phyloP scores from a whole-genome alignment of 1,140 invertebrate species.

The Apis mellifera region DNA sequence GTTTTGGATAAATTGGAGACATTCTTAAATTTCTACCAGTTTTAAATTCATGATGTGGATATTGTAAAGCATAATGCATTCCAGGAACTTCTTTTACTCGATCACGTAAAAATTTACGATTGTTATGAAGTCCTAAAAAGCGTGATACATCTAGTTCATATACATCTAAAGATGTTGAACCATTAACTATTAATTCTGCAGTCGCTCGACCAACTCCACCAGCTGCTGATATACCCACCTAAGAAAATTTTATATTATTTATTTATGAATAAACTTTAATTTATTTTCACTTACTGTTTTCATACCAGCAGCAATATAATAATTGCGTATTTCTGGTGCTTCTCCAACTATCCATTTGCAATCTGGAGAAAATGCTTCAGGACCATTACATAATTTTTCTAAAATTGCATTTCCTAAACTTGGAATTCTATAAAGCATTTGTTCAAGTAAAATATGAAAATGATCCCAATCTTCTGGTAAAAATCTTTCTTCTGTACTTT shows the following conservation, averaged over 20 bases:
- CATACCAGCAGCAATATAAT: slow-evolving; percentile 97
- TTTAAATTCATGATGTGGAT: slow-evolving; percentile 93
- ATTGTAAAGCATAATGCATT: slow-evolving; percentile 90
- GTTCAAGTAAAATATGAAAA: slow-evolving; percentile 94
- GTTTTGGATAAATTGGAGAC: slow-evolving; percentile 97
- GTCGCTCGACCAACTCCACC: slow-evolving; percentile 96
- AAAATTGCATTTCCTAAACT: slow-evolving; percentile 86
- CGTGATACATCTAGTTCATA: slow-evolving; percentile 95
- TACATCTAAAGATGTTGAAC: slow-evolving; percentile 91
- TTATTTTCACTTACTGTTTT: slow-evolving; percentile 86
- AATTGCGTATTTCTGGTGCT: slow-evolving; percentile 96
- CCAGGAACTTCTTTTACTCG: slow-evolving; percentile 96
- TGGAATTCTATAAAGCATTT: slow-evolving; percentile 92
- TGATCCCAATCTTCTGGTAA: slow-evolving; percentile 96
- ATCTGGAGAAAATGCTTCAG: slow-evolving; percentile 97
- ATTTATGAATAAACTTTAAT: neutral
- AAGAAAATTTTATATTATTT: slow-evolving; percentile 27
- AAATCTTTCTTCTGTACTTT: slow-evolving; percentile 82
- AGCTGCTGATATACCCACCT: slow-evolving; percentile 93
- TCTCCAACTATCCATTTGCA: slow-evolving; percentile 96
- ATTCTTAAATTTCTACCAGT: slow-evolving; percentile 95
- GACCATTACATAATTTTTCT: slow-evolving; percentile 91
- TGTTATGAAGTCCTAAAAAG: slow-evolving; percentile 97
- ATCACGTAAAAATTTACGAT: slow-evolving; percentile 95
- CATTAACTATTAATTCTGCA: slow-evolving; percentile 94